Conservation (phyloP, 2,888 invertebrate genomes). For the Branchinecta sandiegonensis region DNA sequence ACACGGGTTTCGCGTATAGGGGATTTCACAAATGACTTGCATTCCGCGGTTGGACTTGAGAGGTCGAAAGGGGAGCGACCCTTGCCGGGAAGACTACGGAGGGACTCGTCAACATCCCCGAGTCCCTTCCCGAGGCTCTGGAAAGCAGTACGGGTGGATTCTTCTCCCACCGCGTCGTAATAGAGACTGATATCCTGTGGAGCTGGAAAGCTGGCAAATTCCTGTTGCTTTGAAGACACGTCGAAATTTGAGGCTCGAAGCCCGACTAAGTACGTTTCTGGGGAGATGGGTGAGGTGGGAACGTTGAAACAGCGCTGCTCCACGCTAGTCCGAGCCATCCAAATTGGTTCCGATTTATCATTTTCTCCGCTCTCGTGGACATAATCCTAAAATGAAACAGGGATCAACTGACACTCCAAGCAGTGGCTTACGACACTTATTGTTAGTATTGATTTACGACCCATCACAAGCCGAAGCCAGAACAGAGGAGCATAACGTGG, state of each 20-base stretch:
- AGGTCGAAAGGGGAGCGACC: constrained; percentile 3
- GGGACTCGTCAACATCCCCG: background rate
- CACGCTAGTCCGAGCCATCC: background rate
- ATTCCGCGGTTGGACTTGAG: background rate
- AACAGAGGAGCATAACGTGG: too few relatives aligned
- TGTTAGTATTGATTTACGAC: too few relatives aligned
- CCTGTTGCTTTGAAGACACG: constrained; percentile 38
- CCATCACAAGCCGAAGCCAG: too few relatives aligned
- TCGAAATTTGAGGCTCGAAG: background rate
- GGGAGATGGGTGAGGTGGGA: constrained; percentile 14
- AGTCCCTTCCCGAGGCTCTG: constrained; percentile 16
- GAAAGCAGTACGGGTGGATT: constrained; percentile 18
- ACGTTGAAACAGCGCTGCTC: constrained; percentile 5
- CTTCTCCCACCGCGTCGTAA: constrained; percentile 24
- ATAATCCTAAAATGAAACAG: too few relatives aligned
- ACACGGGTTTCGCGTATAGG: too few relatives aligned
- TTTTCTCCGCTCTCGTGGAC: background rate
- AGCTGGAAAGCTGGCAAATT: constrained; percentile 30
- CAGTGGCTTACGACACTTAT: too few relatives aligned
- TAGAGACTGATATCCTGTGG: constrained; percentile 22
- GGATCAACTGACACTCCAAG: too few relatives aligned
- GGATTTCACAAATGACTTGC: too few relatives aligned
- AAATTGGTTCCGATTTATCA: background rate
- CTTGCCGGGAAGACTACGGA: constrained; percentile 7
- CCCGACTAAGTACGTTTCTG: background rate